Evolutionary conservation across 2,797 vertebrate genomes (phyloP), one percentile per base, ranked within the genome.

Genomic region (Telmatherina bonti): DNA sequence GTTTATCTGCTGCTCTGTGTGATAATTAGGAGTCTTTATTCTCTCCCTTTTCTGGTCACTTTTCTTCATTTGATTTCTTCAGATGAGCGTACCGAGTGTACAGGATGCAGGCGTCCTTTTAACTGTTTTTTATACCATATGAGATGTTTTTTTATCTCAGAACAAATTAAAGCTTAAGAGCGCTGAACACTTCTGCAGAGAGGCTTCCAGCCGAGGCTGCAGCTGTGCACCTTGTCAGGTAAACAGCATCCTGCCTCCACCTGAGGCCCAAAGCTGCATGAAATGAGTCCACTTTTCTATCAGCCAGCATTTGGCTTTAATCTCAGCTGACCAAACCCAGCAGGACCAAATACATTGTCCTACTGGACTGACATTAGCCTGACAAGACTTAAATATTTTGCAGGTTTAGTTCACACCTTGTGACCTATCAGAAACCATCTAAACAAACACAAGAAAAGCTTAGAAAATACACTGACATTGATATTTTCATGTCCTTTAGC

Each of bases 21-120:
- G 66, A 79, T 85, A 79, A 88, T 90, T 85, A 78, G 41, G 36
- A 75, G 72, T 26, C 58, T 83, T 76, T 77, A 79, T 71, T 84
- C 67, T 71, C 33, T 61, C 36, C n/a, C 52, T 81, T 56, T 60
- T 73, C 62, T 72, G 62, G 67, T 71, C 72, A 72, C 58, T 82
- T 71, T 62, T 76, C 45, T 68, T 59, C 16, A 43, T 69, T 84
- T 64, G 49, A 3, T 81, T 69, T 81, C 22, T 55, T 62, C 24
- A 31, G 51, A 84, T 55, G 63, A 76, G 13, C 58, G 30, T 22
- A 55, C 35, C 49, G 38, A 38, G 49, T 65, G 13, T 30, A 38
- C 27, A 67, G 57, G 62, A 27, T 72, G 36, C 31, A 62, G 73
- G 18, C 6, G 15, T 35, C 71, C 54, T 20, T 35, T 60, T 18